phyloP scores from a whole-genome alignment of 2,888 invertebrate genomes.

The Stictocephala bisonia region DNA sequence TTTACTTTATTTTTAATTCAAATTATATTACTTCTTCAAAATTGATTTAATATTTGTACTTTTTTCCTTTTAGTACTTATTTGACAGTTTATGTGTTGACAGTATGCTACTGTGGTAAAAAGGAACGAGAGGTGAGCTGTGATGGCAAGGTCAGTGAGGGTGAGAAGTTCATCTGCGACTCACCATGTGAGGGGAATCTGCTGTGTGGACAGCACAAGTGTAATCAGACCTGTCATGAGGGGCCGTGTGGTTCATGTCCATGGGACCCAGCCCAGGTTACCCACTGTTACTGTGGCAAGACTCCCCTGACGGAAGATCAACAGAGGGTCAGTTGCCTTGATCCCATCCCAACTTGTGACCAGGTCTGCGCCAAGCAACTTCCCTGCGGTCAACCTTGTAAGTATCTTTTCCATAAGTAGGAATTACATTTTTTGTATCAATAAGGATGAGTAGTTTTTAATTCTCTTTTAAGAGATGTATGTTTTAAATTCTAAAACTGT shows the following conservation, averaged over 20 bases:
- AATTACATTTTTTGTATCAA: too few species aligned
- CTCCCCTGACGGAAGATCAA: slow-evolving; percentile 65
- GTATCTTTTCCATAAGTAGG: slow-evolving; percentile 51
- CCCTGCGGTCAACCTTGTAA: slow-evolving; percentile 65
- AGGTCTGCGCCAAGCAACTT: slow-evolving; percentile 66
- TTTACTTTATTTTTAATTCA: too few species aligned
- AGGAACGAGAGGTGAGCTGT: slow-evolving; percentile 72
- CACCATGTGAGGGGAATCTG: slow-evolving; percentile 71
- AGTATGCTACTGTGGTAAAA: slow-evolving; percentile 79
- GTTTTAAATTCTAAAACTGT: too few species aligned
- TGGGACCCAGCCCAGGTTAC: slow-evolving; percentile 72
- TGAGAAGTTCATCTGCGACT: slow-evolving; percentile 72
- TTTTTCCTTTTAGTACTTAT: too few species aligned
- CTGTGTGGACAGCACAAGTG: slow-evolving; percentile 80
- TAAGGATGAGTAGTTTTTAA: too few species aligned
- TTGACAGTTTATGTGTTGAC: too few species aligned
- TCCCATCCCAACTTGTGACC: slow-evolving; percentile 84
- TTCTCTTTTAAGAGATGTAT: too few species aligned
- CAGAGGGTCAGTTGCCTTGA: slow-evolving; percentile 79
- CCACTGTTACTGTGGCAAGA: slow-evolving; percentile 83
- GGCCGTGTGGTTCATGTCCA: slow-evolving; percentile 70
- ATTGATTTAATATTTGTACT: too few species aligned
- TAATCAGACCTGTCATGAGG: slow-evolving; percentile 75
- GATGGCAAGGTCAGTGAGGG: slow-evolving; percentile 66
- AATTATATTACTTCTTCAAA: too few species aligned